phyloP scores from a whole-genome alignment of 2,113 vertebrate species.

The Pterocles burchelli region DNA sequence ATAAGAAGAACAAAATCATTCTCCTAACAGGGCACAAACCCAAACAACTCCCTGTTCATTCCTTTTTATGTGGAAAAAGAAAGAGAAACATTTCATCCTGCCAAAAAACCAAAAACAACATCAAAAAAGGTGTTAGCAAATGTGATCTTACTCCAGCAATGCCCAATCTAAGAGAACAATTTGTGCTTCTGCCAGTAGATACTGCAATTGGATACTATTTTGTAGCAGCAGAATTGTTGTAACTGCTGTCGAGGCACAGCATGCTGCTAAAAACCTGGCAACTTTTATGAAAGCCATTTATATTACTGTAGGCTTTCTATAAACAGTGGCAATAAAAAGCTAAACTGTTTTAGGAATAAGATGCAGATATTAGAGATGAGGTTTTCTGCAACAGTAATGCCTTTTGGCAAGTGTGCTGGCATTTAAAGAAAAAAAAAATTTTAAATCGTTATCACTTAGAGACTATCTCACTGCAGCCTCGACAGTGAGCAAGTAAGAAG shows the following conservation, averaged over 20 bases:
- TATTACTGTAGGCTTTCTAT: slow-evolving; percentile 63
- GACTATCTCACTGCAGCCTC: background rate
- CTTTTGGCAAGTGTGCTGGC: slow-evolving; percentile 44
- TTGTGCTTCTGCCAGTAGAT: slow-evolving; percentile 62
- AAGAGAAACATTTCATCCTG: slow-evolving; percentile 1
- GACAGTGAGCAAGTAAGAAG: background rate
- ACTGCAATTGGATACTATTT: slow-evolving; percentile 67
- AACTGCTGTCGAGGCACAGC: slow-evolving; percentile 60
- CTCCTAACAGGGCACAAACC: background rate
- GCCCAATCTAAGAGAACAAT: slow-evolving; percentile 57
- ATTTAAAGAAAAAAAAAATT: slow-evolving; percentile 36
- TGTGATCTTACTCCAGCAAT: slow-evolving; percentile 44
- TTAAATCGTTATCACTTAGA: background rate
- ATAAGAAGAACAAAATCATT: background rate
- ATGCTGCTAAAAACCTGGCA: slow-evolving; percentile 63
- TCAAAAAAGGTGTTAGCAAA: slow-evolving; percentile 45
- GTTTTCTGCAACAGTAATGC: slow-evolving; percentile 46
- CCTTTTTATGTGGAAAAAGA: slow-evolving; percentile 18
- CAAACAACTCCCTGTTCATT: background rate
- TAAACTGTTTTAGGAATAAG: slow-evolving; percentile 61
- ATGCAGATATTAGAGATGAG: slow-evolving; percentile 67
- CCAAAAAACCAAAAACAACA: background rate
- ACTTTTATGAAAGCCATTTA: slow-evolving; percentile 71
- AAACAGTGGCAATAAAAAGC: slow-evolving; percentile 67
- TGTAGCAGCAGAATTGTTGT: slow-evolving; percentile 45